These are phyloP conservation scores for Empis stercorea DNA, from an alignment of 2,888 invertebrate species.

Conservation along the genomic window DNA sequence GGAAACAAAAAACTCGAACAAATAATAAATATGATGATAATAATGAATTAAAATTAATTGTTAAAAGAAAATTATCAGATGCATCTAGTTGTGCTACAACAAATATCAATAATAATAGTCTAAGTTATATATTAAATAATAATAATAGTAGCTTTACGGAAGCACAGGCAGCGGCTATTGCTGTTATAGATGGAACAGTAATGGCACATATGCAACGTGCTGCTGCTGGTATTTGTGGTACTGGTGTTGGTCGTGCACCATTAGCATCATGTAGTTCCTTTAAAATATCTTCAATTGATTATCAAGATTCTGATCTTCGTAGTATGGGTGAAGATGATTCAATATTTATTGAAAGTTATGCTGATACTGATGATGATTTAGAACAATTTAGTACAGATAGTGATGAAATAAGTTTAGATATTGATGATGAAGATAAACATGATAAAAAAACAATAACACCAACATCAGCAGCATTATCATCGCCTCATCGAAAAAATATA, in stretches of 20 bases:
- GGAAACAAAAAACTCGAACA: conserved; percentile 11
- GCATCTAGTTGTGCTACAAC: conserved; percentile 13
- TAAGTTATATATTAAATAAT: conserved; percentile 6
- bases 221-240: conserved; percentile 29
- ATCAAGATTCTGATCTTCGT: conserved; percentile 57
- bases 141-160: conserved; percentile 24
- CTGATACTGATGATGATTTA: conserved; percentile 72
- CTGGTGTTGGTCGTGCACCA: conserved; percentile 45
- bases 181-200: conserved; percentile 5
- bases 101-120: conserved; percentile 9
- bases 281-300: conserved; percentile 53
- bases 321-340: conserved; percentile 70
- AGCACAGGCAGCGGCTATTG: conserved; percentile 20
- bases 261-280: conserved; percentile 70
- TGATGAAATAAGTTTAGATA: conserved; percentile 40
- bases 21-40: conserved; percentile 8
- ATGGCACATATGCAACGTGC: background rate
- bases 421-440: conserved; percentile 11
- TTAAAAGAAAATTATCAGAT: conserved; percentile 27
- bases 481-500: background rate
- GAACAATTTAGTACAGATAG: conserved; percentile 76
- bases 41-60: conserved; percentile 28
- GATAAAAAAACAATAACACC: conserved; percentile 2
- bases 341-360: conserved; percentile 58
- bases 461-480: conserved; percentile 7